Base-by-base conservation (phyloP, 1,140 invertebrate species). In the Polypedilum pembai region DNA sequence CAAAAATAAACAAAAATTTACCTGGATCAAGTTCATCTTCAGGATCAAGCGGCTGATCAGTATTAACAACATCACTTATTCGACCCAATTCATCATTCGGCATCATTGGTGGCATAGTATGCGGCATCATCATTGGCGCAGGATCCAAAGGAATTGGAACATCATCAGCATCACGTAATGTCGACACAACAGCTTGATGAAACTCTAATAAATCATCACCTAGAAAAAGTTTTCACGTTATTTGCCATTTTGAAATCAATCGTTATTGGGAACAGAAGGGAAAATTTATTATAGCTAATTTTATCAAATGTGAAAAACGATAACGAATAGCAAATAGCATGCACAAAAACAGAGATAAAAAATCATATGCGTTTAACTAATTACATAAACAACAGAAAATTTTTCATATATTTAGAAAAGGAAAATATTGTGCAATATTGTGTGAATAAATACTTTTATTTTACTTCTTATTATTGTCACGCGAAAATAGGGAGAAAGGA, bases 201-300 rank as follows among this genome's bases (percentile, higher is more conserved):
- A 98, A 98, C 78, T 98, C 95, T 63, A 96, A 83, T 1, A 98
- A 84, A 83, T 98, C 95, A 77, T 97, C 94, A 75, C 85, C 84
- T 85, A 73, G 45, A 40, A 15, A 41, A 33, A n/a, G 24, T 73
- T 73, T 40, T 5, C 3, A 73, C 8, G 12, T 73, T 33, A 7
- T 73, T 69, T 69, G 20, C 18, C 7, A 69, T 33, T 33, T 33
- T 33, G 24, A 33, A 33, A 33, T 33, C 24, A 33, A 33, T 33
- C 24, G 5, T 33, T 33, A 33, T 33, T 33, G 24, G 24, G 24
- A 33, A 33, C 24, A 33, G 24, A 33, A 33, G 24, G 24, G 24
- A 5, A 33, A 33, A 33, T 33, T 33, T 33, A 33, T 33, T 33
- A 33, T 33, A 33, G 24, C 24, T 33, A 33, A 33, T 33, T 33